Base-by-base conservation (phyloP, 2,797 vertebrate species). In the Otus scops region DNA sequence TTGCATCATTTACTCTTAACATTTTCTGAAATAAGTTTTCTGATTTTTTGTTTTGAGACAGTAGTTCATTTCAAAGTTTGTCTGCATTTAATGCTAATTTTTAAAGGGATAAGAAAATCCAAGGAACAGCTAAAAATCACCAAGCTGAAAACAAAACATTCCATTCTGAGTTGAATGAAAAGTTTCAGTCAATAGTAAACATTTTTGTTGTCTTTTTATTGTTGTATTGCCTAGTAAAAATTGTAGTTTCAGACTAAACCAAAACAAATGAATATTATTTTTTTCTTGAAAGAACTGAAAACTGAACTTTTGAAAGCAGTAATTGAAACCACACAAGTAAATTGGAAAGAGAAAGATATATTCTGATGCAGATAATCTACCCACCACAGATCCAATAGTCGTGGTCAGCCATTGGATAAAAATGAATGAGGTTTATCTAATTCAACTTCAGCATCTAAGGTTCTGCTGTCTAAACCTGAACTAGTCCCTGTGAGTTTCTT, bases 111-210 rank as follows among this genome's bases (percentile, higher is more conserved):
- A 87, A 87, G 47, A 89, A 82, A 91, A 92, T 48, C 53, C 68
- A 86, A 67, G n/a, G 28, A 90, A 69, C 24, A 82, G 83, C 51
- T 81, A 73, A 79, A 84, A 93, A 59, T 76, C 8, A 5, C 24
- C 36, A 94, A 84, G 23, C 16, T 74, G 36, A 91, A 93, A 95
- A 65, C 59, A 95, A 90, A 93, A 64, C 60, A 77, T 38, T 14
- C 57, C 32, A n/a, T 94, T 96, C 51, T 68, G 60, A 70, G 43
- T 7, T 85, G 78, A 96, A 96, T 93, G 74, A 96, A 92, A 92
- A 85, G 26, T 87, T 94, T 87, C 60, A 92, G 77, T 88, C 67
- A 77, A 53, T 85, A 91, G 86, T 93, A 96, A 97, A 96, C 56
- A 74, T 78, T 95, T 95, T 57, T 82, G 50, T 94, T 96, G 50